Conservation (phyloP, 2,888 invertebrate species). For the Mesochorus sp. region DNA sequence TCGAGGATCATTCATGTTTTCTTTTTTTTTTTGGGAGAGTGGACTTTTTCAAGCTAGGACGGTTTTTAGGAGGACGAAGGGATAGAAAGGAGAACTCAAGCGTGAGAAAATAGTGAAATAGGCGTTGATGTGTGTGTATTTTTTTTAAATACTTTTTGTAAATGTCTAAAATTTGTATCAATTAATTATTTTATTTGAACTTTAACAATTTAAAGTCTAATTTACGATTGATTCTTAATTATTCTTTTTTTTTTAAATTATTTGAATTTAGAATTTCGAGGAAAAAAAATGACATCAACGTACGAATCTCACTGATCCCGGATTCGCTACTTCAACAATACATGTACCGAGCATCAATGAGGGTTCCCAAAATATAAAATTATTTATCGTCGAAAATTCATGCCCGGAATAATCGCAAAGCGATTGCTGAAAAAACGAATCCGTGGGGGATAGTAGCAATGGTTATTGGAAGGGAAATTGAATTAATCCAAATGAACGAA, state of each 20-base stretch:
- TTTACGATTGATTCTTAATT: not conserved
- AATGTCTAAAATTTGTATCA: not conserved
- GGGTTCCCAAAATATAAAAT: not conserved
- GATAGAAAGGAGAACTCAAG: slow-evolving; percentile 20
- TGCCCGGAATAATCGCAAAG: slow-evolving; percentile 26
- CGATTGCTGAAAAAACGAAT: slow-evolving; percentile 57
- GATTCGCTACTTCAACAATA: slow-evolving; percentile 51
- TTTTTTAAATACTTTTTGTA: not conserved
- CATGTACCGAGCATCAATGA: slow-evolving; percentile 27
- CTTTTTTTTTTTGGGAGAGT: not conserved
- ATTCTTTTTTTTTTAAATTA: not conserved
- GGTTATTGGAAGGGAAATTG: not conserved
- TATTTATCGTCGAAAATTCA: slow-evolving; percentile 27
- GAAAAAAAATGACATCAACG: not conserved
- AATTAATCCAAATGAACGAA: too few relatives aligned
- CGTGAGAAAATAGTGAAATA: slow-evolving; percentile 42
- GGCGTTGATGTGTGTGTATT: slow-evolving; percentile 5
- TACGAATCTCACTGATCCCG: slow-evolving; percentile 43
- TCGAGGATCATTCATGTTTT: not conserved
- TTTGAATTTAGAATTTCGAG: not conserved
- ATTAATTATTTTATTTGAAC: not conserved
- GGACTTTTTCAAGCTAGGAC: too few relatives aligned
- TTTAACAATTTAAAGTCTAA: not conserved
- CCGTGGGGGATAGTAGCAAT: slow-evolving; percentile 25
- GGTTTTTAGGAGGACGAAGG: slow-evolving; percentile 1